Percentiles rank a stretch among this genome's conserved stretches.
phyloP scores from a whole-genome alignment of 2,113 vertebrate species.

The Hystrix cristata region DNA sequence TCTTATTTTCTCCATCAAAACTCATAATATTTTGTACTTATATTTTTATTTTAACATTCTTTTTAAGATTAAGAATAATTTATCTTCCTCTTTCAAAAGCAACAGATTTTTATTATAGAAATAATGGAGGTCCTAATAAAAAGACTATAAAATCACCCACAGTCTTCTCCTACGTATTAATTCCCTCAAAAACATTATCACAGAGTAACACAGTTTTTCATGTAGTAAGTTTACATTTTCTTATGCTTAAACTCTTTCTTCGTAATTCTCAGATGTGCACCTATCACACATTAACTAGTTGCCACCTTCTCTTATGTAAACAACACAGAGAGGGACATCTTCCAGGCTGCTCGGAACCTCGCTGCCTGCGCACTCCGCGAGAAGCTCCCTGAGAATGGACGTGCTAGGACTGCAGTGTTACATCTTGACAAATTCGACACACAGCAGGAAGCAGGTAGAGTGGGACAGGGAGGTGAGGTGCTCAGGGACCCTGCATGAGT shows the following conservation, averaged over 20 bases:
- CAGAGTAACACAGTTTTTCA: not conserved
- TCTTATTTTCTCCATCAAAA: slow-evolving; percentile 3
- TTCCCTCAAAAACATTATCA: not conserved
- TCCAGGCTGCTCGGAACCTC: no score
- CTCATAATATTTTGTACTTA: not conserved
- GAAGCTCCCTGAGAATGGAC: not conserved
- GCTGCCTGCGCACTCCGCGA: no score
- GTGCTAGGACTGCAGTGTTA: not conserved
- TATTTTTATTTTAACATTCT: not conserved
- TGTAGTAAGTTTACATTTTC: not conserved
- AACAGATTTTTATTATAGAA: not conserved
- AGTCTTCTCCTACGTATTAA: accelerated
- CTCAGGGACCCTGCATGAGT: not conserved
- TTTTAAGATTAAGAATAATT: not conserved
- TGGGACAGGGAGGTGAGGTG: not conserved
- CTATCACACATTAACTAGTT: not conserved
- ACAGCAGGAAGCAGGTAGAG: not conserved
- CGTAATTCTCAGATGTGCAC: not conserved
- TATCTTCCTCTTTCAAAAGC: not conserved
- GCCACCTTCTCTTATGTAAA: not conserved
- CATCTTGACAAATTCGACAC: not conserved
- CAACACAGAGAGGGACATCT: not conserved
- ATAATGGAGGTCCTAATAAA: not conserved
- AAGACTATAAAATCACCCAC: not conserved
- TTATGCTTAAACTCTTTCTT: not conserved